Percentiles rank a stretch among this genome's conserved stretches.
Conservation (phyloP, 2,113 vertebrate species). For the Meles meles region DNA sequence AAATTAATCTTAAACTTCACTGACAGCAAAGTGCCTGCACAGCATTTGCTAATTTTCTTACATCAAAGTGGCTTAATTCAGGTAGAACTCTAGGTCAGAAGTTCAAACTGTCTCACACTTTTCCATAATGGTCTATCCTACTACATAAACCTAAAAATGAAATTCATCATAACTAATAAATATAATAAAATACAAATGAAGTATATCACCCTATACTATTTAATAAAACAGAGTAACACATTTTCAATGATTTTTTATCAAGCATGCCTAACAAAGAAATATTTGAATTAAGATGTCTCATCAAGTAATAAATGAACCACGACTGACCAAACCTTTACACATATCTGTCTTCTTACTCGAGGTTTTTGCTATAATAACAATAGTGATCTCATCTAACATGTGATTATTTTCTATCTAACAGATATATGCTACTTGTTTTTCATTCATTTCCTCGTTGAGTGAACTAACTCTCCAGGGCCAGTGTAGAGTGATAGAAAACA, state of each 20-base stretch:
- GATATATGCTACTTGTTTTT: not conserved
- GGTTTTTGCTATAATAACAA: not conserved
- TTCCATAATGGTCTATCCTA: not conserved
- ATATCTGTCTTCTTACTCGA: not conserved
- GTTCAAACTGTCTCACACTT: not conserved
- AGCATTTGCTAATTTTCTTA: slow-evolving; percentile 15
- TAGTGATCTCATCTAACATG: not conserved
- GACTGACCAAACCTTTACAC: not conserved
- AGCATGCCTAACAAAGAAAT: not conserved
- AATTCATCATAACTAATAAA: not conserved
- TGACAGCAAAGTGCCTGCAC: not conserved
- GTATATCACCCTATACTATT: not conserved
- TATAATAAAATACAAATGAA: not conserved
- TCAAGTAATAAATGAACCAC: not conserved
- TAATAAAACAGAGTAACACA: not conserved
- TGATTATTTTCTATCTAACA: not conserved
- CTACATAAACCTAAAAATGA: not conserved
- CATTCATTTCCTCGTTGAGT: not conserved
- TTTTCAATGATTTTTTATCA: not conserved
- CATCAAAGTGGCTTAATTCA: not conserved
- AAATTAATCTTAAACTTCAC: not conserved
- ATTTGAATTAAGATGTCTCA: not conserved
- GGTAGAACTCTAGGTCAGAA: not conserved
- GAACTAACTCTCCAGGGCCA: not conserved
- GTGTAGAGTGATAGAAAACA: not conserved